phyloP scores from a whole-genome alignment of 2,113 vertebrate species.

The Phainopepla nitens region DNA sequence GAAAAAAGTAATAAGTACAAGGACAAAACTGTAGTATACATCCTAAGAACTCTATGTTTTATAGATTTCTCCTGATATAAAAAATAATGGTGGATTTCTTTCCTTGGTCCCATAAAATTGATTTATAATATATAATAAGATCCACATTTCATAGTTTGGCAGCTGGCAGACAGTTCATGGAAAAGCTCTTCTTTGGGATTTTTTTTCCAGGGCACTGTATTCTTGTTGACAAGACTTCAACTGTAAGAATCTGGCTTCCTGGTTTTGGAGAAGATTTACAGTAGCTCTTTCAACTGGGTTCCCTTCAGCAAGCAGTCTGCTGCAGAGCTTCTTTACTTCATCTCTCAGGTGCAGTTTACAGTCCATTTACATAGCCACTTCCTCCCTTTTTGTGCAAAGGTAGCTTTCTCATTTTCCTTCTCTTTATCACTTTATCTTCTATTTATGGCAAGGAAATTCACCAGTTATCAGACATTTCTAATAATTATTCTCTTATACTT shows the following conservation, averaged over 20 bases:
- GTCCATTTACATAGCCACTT: not conserved
- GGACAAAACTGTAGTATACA: not conserved
- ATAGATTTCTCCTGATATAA: conserved; percentile 4
- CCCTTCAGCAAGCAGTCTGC: not conserved
- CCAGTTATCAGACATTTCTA: not conserved
- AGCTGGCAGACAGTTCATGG: not conserved
- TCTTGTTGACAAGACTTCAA: not conserved
- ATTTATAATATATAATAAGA: not conserved
- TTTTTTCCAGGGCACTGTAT: not conserved
- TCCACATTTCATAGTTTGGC: not conserved
- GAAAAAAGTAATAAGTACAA: not conserved
- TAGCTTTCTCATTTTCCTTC: not conserved
- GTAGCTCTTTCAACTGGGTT: not conserved
- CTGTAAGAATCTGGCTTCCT: not conserved
- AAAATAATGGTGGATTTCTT: not conserved
- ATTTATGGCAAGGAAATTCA: not conserved
- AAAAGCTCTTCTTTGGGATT: not conserved
- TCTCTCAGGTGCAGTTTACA: not conserved
- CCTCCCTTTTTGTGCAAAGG: not conserved
- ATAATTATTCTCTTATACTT: not conserved
- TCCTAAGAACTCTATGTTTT: not conserved
- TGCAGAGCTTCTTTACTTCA: not conserved
- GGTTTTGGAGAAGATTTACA: not conserved
- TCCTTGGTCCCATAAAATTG: not conserved
- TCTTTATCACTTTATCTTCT: not conserved